Conservation (phyloP, 1,140 invertebrate species). For the Diplogasteroides magnus region DNA sequence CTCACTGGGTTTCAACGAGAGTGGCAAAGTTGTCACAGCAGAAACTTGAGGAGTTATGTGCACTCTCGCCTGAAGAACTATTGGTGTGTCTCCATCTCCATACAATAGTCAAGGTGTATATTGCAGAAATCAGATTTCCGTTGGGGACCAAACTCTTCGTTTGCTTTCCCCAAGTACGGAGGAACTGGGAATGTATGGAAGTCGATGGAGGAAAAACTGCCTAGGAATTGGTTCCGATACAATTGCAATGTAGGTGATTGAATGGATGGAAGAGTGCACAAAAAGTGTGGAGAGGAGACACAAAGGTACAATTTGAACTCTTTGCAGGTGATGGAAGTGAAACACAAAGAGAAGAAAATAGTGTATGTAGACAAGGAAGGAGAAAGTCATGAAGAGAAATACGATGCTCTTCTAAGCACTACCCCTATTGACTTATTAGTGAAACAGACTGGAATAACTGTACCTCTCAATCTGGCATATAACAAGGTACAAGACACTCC, state of each 20-base stretch:
- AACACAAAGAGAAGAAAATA: conserved; percentile 40
- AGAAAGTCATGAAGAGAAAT: conserved; percentile 28
- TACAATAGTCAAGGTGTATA: neutral
- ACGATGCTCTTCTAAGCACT: conserved; percentile 50
- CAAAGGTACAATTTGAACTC: neutral
- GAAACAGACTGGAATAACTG: conserved; percentile 45
- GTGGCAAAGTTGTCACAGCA: conserved; percentile 53
- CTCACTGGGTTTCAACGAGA: conserved; percentile 50
- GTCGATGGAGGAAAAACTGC: conserved; percentile 45
- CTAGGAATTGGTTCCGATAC: conserved; percentile 48
- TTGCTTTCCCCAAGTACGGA: conserved; percentile 54
- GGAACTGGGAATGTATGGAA: conserved; percentile 55
- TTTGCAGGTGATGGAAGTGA: conserved; percentile 29
- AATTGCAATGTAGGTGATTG: conserved; percentile 36
- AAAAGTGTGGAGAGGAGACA: neutral
- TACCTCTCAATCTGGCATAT: conserved; percentile 40
- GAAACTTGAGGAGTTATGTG: conserved; percentile 49
- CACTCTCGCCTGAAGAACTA: conserved; percentile 47
- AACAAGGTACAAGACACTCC: conserved; percentile 37
- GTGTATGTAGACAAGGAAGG: conserved; percentile 33
- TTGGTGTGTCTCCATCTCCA: conserved; percentile 20
- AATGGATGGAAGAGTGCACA: neutral
- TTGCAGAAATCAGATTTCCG: conserved; percentile 52
- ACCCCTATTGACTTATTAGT: conserved; percentile 50
- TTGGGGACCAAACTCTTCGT: conserved; percentile 53